phyloP scores from a whole-genome alignment of 2,797 vertebrate species.

The Neopelma chrysocephalum region DNA sequence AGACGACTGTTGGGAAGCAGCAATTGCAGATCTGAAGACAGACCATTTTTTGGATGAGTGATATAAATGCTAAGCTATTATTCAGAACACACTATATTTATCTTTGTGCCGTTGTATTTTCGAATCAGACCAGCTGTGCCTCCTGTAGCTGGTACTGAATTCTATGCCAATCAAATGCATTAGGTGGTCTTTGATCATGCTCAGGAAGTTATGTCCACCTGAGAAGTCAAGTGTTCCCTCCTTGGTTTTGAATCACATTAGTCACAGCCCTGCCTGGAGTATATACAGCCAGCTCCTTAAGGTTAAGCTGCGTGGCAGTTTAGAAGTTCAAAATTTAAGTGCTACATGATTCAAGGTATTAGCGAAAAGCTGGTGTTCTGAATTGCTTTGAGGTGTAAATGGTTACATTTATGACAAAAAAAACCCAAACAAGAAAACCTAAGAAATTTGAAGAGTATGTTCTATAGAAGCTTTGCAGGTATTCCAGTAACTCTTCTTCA shows the following conservation, averaged over 20 bases:
- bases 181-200: neutral
- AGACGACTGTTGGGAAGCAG: neutral
- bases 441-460: neutral
- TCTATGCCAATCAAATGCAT: neutral
- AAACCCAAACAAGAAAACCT: neutral
- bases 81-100: slow-evolving; percentile 1
- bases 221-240: neutral
- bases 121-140: neutral
- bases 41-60: neutral
- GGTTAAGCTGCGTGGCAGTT: neutral
- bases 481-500: neutral
- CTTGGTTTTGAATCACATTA: neutral
- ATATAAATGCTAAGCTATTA: neutral
- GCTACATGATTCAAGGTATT: neutral
- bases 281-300: neutral
- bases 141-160: neutral
- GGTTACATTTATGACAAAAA: neutral
- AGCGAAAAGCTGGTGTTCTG: neutral
- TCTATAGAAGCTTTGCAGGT: neutral
- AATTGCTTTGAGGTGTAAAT: neutral
- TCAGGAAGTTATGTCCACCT: neutral
- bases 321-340: neutral
- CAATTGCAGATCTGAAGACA: neutral
- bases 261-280: neutral
- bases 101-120: neutral